A percentile compares a stretch with the other conserved stretches of the same genome.
Conservation (phyloP, 1,140 invertebrate genomes). For the Brachionus asplanchnoidis region DNA sequence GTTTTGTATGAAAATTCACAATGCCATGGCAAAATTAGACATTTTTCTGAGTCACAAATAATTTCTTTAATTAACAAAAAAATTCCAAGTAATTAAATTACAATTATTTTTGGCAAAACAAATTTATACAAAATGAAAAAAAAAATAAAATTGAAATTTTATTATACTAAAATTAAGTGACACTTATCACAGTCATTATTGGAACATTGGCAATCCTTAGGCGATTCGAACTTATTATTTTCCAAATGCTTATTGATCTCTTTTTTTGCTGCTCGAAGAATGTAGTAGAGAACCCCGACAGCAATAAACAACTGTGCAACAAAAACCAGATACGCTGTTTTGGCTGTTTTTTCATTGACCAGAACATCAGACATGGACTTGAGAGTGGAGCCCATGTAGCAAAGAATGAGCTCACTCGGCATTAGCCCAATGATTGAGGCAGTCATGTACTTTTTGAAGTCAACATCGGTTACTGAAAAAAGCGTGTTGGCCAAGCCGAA, state of each 20-base stretch:
- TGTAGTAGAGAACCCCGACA: neutral
- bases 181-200: neutral
- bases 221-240: neutral
- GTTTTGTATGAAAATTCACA: too few species aligned
- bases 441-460: slow-evolving; percentile 7
- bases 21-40: too few species aligned
- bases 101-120: neutral
- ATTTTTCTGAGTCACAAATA: too few species aligned
- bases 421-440: slow-evolving; percentile 14
- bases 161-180: neutral
- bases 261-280: neutral
- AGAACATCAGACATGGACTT: slow-evolving; percentile 40
- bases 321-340: slow-evolving; percentile 11
- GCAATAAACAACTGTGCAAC: slow-evolving; percentile 13
- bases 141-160: neutral
- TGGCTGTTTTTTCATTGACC: slow-evolving; percentile 14
- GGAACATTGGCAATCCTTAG: neutral
- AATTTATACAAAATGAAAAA: neutral
- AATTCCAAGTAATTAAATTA: too few species aligned
- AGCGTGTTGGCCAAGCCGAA: slow-evolving; percentile 31
- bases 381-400: slow-evolving; percentile 23
- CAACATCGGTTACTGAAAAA: slow-evolving; percentile 25
- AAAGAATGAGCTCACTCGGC: slow-evolving; percentile 16
- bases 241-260: slow-evolving; percentile 2
- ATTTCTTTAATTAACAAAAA: too few species aligned